Evolutionary conservation across 2,888 invertebrate species (phyloP).

Genomic region (Eurois occulta): DNA sequence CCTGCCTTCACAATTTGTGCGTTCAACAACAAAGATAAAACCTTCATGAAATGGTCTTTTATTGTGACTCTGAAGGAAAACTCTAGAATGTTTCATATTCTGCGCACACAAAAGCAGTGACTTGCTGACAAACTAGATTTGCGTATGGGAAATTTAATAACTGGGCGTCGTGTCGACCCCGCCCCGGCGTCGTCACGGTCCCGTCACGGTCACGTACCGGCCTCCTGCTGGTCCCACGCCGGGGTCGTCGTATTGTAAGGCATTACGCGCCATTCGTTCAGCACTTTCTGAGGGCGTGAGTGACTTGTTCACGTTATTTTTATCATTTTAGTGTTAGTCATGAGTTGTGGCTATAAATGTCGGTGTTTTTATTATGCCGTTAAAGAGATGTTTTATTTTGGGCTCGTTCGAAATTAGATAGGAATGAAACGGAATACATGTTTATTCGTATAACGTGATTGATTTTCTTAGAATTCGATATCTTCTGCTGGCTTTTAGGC

Average conservation of each 20-base stretch:
- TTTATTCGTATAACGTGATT: conserved; percentile 20
- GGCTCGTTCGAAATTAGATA: conserved; percentile 20
- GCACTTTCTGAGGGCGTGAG: conserved; percentile 34
- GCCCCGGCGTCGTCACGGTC: conserved; percentile 35
- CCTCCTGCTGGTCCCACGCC: conserved; percentile 31
- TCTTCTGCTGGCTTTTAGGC: background rate
- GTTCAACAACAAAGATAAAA: conserved; percentile 47
- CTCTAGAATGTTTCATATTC: conserved; percentile 48
- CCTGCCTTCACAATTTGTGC: conserved; percentile 33
- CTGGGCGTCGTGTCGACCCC: conserved; percentile 12
- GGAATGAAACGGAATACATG: conserved; percentile 11
- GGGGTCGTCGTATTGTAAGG: conserved; percentile 47
- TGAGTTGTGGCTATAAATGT: conserved; percentile 52
- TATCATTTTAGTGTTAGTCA: conserved; percentile 46
- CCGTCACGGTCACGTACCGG: conserved; percentile 36
- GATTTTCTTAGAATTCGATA: background rate
- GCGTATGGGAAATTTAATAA: conserved; percentile 61
- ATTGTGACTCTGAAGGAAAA: conserved; percentile 24
- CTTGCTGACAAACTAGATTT: conserved; percentile 44
- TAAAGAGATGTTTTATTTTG: conserved; percentile 51
- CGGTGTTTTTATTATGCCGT: conserved; percentile 49
- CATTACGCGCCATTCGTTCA: conserved; percentile 58
- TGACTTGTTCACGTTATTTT: conserved; percentile 47
- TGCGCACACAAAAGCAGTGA: conserved; percentile 29
- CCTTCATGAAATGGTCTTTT: conserved; percentile 17